Evolutionary conservation across 2,797 vertebrate species (phyloP).

Genomic region (Gorsachius magnificus): DNA sequence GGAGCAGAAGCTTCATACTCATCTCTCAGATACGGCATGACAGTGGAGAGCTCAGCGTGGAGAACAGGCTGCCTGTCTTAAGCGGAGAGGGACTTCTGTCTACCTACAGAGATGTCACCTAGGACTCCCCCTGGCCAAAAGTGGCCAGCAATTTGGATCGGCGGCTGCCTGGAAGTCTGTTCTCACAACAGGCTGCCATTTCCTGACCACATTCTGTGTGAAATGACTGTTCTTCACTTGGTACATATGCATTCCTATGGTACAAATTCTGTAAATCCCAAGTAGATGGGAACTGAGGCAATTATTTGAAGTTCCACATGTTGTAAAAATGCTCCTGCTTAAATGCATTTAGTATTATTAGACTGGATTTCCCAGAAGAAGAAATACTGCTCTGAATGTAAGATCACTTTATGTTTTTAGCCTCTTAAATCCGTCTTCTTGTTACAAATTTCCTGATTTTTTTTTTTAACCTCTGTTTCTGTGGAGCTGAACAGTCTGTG

Average conservation of each 20-base stretch:
- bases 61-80: background rate
- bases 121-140: background rate
- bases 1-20: background rate
- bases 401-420: conserved; percentile 12
- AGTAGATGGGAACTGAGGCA: background rate
- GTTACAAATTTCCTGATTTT: background rate
- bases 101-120: background rate
- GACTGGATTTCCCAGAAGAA: background rate
- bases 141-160: accelerated
- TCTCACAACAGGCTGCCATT: background rate
- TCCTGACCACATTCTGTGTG: background rate
- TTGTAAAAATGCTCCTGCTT: background rate
- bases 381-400: background rate
- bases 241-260: background rate
- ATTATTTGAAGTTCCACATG: background rate
- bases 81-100: background rate
- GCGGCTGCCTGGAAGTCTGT: background rate
- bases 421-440: conserved; percentile 31
- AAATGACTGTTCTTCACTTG: background rate
- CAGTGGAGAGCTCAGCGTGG: accelerated
- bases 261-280: conserved; percentile 26
- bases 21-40: background rate
- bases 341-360: conserved; percentile 16
- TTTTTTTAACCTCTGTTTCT: background rate
- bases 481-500: background rate